These are phyloP conservation scores for Sternarchorhynchus goeldii DNA, from an alignment of 2,797 vertebrate species.

Conservation along the genomic window DNA sequence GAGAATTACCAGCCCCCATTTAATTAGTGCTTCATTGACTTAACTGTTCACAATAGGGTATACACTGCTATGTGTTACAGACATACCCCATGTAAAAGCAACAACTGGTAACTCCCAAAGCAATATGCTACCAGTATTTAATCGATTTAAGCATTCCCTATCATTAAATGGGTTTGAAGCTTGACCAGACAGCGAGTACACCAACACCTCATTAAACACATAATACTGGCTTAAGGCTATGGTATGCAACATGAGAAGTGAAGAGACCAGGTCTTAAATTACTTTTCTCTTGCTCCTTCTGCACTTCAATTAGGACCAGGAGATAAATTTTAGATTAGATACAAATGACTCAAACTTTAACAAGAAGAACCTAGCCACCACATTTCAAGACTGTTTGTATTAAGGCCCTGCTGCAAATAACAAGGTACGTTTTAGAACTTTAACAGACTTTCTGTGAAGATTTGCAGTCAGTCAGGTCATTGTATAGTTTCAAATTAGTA, in stretches of 20 bases:
- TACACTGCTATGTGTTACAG: constrained; percentile 6
- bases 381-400: constrained; percentile 24
- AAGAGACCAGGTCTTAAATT: constrained; percentile 42
- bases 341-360: constrained; percentile 22
- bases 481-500: too few relatives aligned
- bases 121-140: neutral
- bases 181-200: constrained; percentile 13
- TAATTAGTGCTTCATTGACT: neutral
- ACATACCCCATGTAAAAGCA: constrained; percentile 5
- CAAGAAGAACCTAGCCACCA: constrained; percentile 16
- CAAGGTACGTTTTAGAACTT: neutral
- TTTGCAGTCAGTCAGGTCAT: too few relatives aligned
- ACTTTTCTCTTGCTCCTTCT: constrained; percentile 21
- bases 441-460: neutral
- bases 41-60: neutral
- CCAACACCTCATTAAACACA: constrained; percentile 16
- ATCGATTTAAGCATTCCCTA: constrained; percentile 5
- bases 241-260: constrained; percentile 20
- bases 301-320: constrained; percentile 44
- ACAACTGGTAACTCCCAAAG: neutral
- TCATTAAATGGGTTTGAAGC: constrained; percentile 5
- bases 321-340: constrained; percentile 51
- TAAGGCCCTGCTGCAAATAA: neutral
- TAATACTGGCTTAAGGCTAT: constrained; percentile 7
- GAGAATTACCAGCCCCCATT: constrained; percentile 10